Conservation (phyloP, 2,888 invertebrate genomes). For the Macaria liturata region DNA sequence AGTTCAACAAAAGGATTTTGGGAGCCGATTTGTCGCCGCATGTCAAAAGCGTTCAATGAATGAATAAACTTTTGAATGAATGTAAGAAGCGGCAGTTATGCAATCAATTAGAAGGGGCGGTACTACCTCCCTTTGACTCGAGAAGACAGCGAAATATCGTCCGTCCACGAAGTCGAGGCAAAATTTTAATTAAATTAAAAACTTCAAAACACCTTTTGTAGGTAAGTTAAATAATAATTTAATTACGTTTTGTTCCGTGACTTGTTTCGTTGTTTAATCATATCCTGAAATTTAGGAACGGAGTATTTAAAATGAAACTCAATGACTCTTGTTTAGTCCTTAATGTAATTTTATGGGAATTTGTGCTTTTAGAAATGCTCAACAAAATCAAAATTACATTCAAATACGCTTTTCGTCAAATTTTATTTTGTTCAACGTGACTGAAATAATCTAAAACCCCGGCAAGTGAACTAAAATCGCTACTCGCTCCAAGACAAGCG, state of each 20-base stretch:
- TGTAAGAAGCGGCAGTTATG: conserved; percentile 63
- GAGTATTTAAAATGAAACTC: conserved; percentile 6
- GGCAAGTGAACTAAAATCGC: conserved; percentile 14
- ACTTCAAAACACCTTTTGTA: conserved; percentile 26
- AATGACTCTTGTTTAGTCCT: conserved; percentile 15
- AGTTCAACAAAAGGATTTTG: conserved; percentile 44
- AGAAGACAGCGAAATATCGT: conserved; percentile 27
- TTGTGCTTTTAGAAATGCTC: not conserved
- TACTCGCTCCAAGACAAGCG: conserved; percentile 10
- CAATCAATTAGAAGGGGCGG: conserved; percentile 78
- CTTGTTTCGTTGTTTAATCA: conserved; percentile 18
- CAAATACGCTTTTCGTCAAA: not conserved
- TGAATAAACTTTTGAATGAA: conserved; percentile 53
- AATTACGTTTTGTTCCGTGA: conserved; percentile 23
- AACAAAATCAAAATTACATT: no score
- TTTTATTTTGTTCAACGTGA: not conserved
- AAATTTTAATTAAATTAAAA: conserved; percentile 32
- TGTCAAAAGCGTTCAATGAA: conserved; percentile 63
- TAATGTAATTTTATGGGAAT: conserved; percentile 10
- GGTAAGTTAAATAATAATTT: conserved; percentile 24
- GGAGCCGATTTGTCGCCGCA: conserved; percentile 74
- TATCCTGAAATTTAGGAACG: conserved; percentile 10
- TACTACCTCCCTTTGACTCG: conserved; percentile 44
- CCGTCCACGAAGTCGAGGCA: conserved; percentile 42
- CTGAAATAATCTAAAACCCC: no score